Percentiles rank a stretch among this genome's conserved stretches.
These are phyloP conservation scores for Eristalinus aeneus DNA, from an alignment of 2,888 invertebrate species.

Conservation along the genomic window DNA sequence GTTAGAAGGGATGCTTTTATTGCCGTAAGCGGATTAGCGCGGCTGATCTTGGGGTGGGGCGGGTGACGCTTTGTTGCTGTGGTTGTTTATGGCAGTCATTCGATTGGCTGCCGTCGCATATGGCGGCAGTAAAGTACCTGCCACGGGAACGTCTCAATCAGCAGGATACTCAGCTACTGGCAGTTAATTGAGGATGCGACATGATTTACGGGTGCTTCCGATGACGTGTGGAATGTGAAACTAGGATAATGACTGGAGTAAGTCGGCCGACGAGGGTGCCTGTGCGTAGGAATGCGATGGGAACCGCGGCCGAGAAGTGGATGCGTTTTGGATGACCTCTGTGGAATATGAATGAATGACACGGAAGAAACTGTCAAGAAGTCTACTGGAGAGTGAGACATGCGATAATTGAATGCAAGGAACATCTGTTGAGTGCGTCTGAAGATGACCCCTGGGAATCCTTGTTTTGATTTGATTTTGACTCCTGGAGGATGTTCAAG, in stretches of 20 bases:
- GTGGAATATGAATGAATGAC: not conserved
- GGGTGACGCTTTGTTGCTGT: conserved; percentile 58
- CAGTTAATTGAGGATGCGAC: conserved; percentile 65
- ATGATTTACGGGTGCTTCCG: conserved; percentile 50
- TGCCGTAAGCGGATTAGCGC: conserved; percentile 64
- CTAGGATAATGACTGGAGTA: conserved; percentile 39
- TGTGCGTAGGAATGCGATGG: conserved; percentile 12
- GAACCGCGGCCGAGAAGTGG: conserved; percentile 11
- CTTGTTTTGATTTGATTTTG: not conserved
- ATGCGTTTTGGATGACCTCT: not conserved
- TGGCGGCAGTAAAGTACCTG: conserved; percentile 58
- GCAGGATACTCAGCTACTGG: conserved; percentile 48
- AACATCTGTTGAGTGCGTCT: not conserved
- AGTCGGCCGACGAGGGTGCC: not conserved
- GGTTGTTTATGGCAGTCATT: conserved; percentile 52
- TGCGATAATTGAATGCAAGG: not conserved
- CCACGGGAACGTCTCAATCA: conserved; percentile 60
- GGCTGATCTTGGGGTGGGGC: conserved; percentile 55
- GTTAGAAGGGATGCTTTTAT: conserved; percentile 64
- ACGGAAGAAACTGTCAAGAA: not conserved
- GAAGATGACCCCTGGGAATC: not conserved
- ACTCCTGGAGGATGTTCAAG: not conserved
- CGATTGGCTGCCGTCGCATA: conserved; percentile 61
- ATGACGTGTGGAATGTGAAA: conserved; percentile 58
- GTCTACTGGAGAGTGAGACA: not conserved